Base-by-base conservation (phyloP, 1,140 invertebrate genomes). In the Aphaenogaster floridana region DNA sequence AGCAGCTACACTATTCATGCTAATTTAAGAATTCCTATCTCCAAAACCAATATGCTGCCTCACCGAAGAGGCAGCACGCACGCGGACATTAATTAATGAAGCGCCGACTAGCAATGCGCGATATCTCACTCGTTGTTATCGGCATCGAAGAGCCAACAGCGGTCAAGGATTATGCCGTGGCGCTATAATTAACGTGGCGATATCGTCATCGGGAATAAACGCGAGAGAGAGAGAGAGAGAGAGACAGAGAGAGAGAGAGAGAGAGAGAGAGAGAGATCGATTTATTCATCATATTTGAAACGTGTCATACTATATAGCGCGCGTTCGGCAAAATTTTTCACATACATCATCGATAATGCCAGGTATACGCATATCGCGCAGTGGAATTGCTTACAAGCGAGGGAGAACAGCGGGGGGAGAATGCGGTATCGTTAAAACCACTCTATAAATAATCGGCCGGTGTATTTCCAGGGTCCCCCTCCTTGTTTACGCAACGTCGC, bases 391-490 rank as follows among this genome's bases (percentile, higher is more conserved):
- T 86, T n/a, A 63, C 54, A 83, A 64, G 66, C 52, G 36, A 0
- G 45, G 45, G 52, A 54, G n/a, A 39, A 59, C 50, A 48, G 39
- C 54, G 74, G 52, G 52, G n/a, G 52, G n/a, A 34, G 72, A 74
- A 79, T 64, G 61, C 79, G 86, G 68, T 64, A 48, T 61, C 80
- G 57, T 57, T 86, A 88, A 90, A 90, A 61, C 78, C 69, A 79
- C 59, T 81, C 91, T 91, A 93, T 92, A 92, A 93, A 93, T 92
- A 93, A 92, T 91, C 89, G 79, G 59, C 59, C 68, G 86, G 87
- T 92, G 90, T 90, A 91, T 93, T 92, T 92, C 90, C 88, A 91
- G 89, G 48, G 6, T 2, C 78, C 86, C 34, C 36, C 21, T 48
- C 42, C n/a, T 52, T 76, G 59, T 92, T 92, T 92, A 89, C 91